phyloP scores from a whole-genome alignment of 2,888 invertebrate species.

The Ophion obscuratus region DNA sequence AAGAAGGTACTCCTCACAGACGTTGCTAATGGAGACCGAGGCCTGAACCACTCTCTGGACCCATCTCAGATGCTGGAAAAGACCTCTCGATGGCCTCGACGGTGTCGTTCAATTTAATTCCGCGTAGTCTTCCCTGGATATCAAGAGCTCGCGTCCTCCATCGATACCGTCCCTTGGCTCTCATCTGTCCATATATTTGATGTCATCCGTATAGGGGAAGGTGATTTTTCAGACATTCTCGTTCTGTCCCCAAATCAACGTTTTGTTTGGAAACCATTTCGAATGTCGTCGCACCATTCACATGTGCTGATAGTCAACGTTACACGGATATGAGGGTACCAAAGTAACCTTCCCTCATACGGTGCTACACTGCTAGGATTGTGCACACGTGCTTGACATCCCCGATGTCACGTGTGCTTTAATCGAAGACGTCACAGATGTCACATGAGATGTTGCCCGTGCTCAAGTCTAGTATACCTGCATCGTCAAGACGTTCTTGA shows the following conservation, averaged over 20 bases:
- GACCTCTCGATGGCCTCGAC: conserved; percentile 21
- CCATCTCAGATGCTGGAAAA: conserved; percentile 71
- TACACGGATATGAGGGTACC: background rate
- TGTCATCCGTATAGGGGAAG: conserved; percentile 2
- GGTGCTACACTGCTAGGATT: background rate
- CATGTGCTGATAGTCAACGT: no score
- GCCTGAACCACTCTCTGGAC: conserved; percentile 71
- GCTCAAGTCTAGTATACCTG: background rate
- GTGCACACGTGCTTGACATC: background rate
- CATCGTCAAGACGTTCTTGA: conserved; percentile 1
- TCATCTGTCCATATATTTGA: conserved; percentile 5
- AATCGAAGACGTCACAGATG: conserved; percentile 20
- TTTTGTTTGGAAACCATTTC: no score
- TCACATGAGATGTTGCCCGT: conserved; percentile 14
- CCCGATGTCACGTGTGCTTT: background rate
- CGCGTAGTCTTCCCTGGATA: conserved; percentile 22
- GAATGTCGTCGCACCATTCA: no score
- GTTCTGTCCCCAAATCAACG: no score
- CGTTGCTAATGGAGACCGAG: conserved; percentile 73
- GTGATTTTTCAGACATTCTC: background rate
- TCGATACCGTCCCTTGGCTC: conserved; percentile 45
- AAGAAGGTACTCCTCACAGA: conserved; percentile 61
- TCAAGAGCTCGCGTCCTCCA: conserved; percentile 33
- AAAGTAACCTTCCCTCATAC: background rate
- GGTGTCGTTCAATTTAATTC: conserved; percentile 58